Evolutionary conservation across 1,140 invertebrate genomes (phyloP), one percentile per base, ranked within the genome.

Genomic region (Ceratina calcarata): DNA sequence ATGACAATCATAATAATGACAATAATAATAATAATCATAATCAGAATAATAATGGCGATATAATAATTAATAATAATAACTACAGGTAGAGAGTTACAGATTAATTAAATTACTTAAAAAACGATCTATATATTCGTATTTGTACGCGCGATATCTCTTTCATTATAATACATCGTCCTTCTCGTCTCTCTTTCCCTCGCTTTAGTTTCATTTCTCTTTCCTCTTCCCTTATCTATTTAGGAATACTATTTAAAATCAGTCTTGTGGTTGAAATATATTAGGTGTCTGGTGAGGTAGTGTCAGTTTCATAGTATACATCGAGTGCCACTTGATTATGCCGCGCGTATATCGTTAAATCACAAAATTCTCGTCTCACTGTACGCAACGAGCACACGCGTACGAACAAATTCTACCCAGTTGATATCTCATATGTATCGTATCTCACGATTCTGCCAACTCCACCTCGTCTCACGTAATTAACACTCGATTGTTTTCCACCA

Each of bases 211-310:
- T 81, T 78, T 66, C 60, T 82, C 74, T 62, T 74, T 78, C 81
- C 75, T 89, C 88, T 84, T 90, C 80, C 10, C 86, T 83, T 86
- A 82, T 88, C 92, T 87, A 84, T 90, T 91, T 92, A 92, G 90
- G 89, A 92, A 92, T 92, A 92, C 89, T 91, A 93, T 92, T 88
- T 91, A 92, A 92, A 91, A 93, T 93, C 92, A 93, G 92, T 92
- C 91, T 93, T 93, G 91, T 88, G 91, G 88, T 93, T 93, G 89
- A 93, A 90, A 92, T 93, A 92, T 92, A 91, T 92, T 90, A 91
- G 87, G 90, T 92, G 90, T 91, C 78, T 89, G 90, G 92, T 92
- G 91, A 93, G 91, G 92, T 92, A 92, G 92, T 91, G 91, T 91
- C 87, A 91, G 90, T 92, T 92, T 91, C 88, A 86, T 91, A 92